A percentile compares a stretch with the other conserved stretches of the same genome.
Conservation (phyloP, 1,140 invertebrate species). For the Phthorimaea operculella region DNA sequence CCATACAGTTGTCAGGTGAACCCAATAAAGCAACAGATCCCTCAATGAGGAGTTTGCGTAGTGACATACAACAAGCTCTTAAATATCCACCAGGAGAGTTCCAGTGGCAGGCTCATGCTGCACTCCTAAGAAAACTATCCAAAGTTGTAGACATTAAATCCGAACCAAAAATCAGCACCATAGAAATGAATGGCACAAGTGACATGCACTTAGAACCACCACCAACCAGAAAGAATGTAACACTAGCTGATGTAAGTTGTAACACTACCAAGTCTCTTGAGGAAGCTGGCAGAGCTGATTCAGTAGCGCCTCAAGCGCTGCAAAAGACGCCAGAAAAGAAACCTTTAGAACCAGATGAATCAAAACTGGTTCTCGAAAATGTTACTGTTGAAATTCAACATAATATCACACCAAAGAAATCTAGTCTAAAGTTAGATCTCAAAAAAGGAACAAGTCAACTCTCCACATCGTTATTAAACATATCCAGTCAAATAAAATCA, state of each 20-base stretch:
- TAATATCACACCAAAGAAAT: slow-evolving; percentile 59
- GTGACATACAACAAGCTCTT: slow-evolving; percentile 46
- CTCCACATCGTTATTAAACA: slow-evolving; percentile 55
- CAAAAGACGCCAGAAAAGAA: slow-evolving; percentile 25
- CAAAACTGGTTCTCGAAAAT: slow-evolving; percentile 48
- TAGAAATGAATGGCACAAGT: slow-evolving; percentile 53
- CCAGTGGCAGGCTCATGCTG: slow-evolving; percentile 56
- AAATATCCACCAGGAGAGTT: slow-evolving; percentile 34
- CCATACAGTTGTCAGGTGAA: slow-evolving; percentile 52
- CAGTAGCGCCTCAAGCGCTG: slow-evolving; percentile 12
- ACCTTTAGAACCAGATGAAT: slow-evolving; percentile 23
- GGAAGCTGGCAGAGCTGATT: slow-evolving; percentile 10
- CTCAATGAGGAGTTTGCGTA: slow-evolving; percentile 54
- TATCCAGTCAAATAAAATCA: slow-evolving; percentile 63
- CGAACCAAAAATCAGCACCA: slow-evolving; percentile 30
- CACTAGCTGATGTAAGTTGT: slow-evolving; percentile 51
- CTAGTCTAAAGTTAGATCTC: slow-evolving; percentile 53
- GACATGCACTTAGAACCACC: slow-evolving; percentile 34
- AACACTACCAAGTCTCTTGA: slow-evolving; percentile 51
- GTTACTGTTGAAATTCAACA: slow-evolving; percentile 61
- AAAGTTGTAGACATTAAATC: slow-evolving; percentile 60
- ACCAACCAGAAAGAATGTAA: slow-evolving; percentile 31
- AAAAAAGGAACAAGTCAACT: slow-evolving; percentile 53
- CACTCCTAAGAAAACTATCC: slow-evolving; percentile 49
- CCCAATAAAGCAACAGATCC: slow-evolving; percentile 55